Evolutionary conservation across 1,140 invertebrate species (phyloP).

Genomic region (Armadillidium nasatum): DNA sequence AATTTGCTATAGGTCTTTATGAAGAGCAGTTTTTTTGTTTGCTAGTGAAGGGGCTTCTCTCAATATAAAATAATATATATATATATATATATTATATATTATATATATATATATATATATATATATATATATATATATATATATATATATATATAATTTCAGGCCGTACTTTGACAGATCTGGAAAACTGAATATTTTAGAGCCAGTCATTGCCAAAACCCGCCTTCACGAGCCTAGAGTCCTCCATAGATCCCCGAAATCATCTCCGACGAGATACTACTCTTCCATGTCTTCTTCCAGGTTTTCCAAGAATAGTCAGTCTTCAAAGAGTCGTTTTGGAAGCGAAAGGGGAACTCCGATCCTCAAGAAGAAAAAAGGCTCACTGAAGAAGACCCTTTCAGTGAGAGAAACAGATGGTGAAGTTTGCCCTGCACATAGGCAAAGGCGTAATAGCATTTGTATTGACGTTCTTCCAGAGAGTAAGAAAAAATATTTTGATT

Average conservation of each 20-base stretch:
- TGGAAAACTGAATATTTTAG: slow-evolving; percentile 28
- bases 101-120: slow-evolving; percentile 23
- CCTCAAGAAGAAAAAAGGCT: not conserved
- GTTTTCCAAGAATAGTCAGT: slow-evolving; percentile 19
- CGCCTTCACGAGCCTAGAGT: slow-evolving; percentile 33
- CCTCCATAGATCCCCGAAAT: slow-evolving; percentile 9
- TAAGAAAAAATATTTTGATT: not conserved
- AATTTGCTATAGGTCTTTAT: no score
- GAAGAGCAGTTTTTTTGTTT: no score
- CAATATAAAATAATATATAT: no score
- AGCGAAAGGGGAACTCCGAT: slow-evolving; percentile 8
- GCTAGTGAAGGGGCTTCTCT: no score
- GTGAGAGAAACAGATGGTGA: not conserved
- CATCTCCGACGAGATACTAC: slow-evolving; percentile 12
- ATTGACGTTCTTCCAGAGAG: not conserved
- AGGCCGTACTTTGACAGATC: not conserved
- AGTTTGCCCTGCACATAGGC: not conserved
- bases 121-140: slow-evolving; percentile 14
- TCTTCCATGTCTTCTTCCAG: slow-evolving; percentile 25
- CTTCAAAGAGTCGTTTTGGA: slow-evolving; percentile 22
- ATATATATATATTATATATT: slow-evolving; percentile 15
- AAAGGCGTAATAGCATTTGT: not conserved
- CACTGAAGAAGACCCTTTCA: not conserved
- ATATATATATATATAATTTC: not conserved
- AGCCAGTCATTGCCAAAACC: slow-evolving; percentile 36